Evolutionary conservation across 2,888 invertebrate species (phyloP).

Genomic region (Acronicta psi): DNA sequence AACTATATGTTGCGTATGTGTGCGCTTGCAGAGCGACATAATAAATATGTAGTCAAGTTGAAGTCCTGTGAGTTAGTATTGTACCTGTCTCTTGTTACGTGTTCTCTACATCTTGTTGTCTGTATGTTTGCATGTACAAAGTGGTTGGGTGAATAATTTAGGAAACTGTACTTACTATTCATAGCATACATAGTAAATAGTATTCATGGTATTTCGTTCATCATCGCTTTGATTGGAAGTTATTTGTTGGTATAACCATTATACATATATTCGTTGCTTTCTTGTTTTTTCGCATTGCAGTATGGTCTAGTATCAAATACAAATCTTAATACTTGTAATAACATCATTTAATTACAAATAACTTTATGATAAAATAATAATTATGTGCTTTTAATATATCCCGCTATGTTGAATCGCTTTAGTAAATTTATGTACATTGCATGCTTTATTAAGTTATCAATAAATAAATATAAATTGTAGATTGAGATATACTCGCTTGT

Average conservation of each 20-base stretch:
- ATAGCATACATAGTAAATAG: too few relatives aligned
- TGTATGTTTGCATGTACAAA: slow-evolving; percentile 45
- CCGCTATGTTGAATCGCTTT: not conserved
- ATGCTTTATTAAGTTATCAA: slow-evolving; percentile 19
- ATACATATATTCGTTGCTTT: too few relatives aligned
- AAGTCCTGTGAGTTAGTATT: slow-evolving; percentile 18
- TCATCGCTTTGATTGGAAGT: too few relatives aligned
- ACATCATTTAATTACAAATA: not conserved
- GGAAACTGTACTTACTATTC: too few relatives aligned
- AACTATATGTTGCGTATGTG: not conserved
- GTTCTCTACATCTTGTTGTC: slow-evolving; percentile 8
- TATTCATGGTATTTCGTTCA: too few relatives aligned
- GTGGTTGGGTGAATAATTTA: too few relatives aligned
- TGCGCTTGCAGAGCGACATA: not conserved
- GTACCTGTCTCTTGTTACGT: slow-evolving; percentile 5
- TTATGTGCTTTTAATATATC: too few relatives aligned
- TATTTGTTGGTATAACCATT: too few relatives aligned
- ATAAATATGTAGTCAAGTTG: slow-evolving; percentile 10
- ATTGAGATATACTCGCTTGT: slow-evolving; percentile 5
- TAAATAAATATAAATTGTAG: slow-evolving; percentile 5
- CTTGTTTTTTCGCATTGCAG: too few relatives aligned
- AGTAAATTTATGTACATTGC: slow-evolving; percentile 11
- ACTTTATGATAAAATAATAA: not conserved
- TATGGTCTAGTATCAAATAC: not conserved
- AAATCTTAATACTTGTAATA: not conserved